phyloP scores from a whole-genome alignment of 2,797 vertebrate genomes.

The Petrocephalus schoutedeni region DNA sequence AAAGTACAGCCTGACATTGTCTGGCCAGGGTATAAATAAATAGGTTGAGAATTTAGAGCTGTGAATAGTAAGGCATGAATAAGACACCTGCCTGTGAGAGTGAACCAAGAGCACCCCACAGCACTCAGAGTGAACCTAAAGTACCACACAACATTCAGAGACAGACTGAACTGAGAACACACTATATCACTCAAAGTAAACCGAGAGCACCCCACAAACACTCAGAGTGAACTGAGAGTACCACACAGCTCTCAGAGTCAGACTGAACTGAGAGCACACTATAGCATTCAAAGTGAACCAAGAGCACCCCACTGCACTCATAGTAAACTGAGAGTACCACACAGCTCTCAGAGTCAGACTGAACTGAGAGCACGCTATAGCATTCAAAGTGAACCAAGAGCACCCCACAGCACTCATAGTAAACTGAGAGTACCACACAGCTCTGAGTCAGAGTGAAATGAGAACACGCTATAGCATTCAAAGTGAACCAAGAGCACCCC shows the following conservation, averaged over 20 bases:
- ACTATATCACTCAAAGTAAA: not conserved
- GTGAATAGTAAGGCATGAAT: not conserved
- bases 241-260: no score
- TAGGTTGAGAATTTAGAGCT: not conserved
- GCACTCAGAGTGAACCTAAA: not conserved
- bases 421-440: not conserved
- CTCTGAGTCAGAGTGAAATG: not conserved
- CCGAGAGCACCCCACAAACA: not conserved
- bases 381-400: not conserved
- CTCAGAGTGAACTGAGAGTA: no score
- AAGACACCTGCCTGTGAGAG: not conserved
- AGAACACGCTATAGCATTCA: not conserved
- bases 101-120: not conserved
- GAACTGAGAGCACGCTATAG: no score
- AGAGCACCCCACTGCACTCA: no score
- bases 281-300: no score
- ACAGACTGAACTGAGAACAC: no score
- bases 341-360: no score
- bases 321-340: no score
- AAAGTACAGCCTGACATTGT: conserved; percentile 1
- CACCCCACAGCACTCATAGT: not conserved
- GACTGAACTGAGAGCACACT: no score
- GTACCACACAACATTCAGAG: not conserved
- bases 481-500: not conserved
- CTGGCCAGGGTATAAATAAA: not conserved